Evolutionary conservation across 2,888 invertebrate genomes (phyloP).

Genomic region (Gibbula magus): DNA sequence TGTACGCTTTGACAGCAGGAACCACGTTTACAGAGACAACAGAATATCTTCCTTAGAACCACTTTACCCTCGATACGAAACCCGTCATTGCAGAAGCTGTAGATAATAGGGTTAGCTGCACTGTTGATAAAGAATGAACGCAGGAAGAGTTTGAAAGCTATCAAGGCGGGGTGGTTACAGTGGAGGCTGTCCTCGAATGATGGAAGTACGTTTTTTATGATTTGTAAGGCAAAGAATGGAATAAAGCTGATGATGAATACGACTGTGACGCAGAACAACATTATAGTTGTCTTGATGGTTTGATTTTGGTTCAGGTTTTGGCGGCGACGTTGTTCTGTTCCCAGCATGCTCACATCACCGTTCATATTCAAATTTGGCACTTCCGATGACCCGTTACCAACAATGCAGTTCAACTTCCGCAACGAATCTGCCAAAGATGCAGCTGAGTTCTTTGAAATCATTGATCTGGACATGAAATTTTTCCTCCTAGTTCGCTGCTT

Average conservation of each 20-base stretch:
- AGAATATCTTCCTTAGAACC: background rate
- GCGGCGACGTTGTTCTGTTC: background rate
- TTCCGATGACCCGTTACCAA: background rate
- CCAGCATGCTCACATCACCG: background rate
- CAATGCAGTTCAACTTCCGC: background rate
- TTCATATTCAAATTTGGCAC: background rate
- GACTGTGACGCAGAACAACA: constrained; percentile 54
- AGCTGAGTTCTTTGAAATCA: background rate
- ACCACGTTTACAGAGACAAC: background rate
- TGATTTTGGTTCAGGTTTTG: constrained; percentile 38
- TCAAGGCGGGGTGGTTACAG: constrained; percentile 32
- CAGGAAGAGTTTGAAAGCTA: constrained; percentile 47
- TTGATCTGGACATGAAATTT: background rate
- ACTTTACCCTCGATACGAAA: constrained; percentile 32
- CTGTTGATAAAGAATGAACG: constrained; percentile 51
- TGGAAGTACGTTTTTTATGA: constrained; percentile 42
- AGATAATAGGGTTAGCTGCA: constrained; percentile 47
- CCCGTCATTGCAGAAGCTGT: constrained; percentile 50
- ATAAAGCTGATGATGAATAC: constrained; percentile 54
- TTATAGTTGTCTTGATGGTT: constrained; percentile 49
- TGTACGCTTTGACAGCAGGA: background rate
- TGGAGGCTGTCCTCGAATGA: constrained; percentile 30
- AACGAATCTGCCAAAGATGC: background rate
- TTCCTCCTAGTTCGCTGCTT: constrained; percentile 3
- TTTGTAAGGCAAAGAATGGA: constrained; percentile 50